Evolutionary conservation across 2,888 invertebrate genomes (phyloP), one percentile per base, ranked within the genome.

Genomic region (Philonicus albiceps): DNA sequence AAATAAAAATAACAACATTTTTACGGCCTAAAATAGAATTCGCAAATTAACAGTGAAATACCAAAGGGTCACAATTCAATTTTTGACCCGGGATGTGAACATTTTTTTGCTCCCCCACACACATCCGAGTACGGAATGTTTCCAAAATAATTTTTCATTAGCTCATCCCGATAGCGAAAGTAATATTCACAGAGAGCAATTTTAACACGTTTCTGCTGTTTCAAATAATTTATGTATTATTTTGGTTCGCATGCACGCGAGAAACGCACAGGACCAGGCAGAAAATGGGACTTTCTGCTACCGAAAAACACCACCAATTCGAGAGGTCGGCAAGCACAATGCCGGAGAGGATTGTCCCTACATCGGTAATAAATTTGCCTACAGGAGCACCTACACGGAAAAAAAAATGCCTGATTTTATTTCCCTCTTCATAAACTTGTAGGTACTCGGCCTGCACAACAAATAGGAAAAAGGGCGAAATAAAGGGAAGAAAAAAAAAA

Each of bases 351-450:
- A 76, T 76, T 76, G 76, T 76, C 40, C 40, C 76, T 19, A 76
- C 76, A 76, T 19, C 8, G 43, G 76, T 76, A 43, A 76, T 76
- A 76, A 76, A 76, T 76, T 76, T 76, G 34, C 76, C 22, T 76
- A 40, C 76, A 22, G 22, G 37, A 37, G 40, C 76, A 76, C 76
- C 34, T 76, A 76, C 76, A 34, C 3, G 34, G 34, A 16, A 74
- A 74, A 74, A 74, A 74, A 74, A 74, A 74, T 34, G 74, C 34
- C 34, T 76, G 22, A 34, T 76, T 76, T 31, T 76, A 76, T 76
- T 76, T 76, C 19, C 76, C 76, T 76, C 22, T 76, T 76, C 76
- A 76, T 76, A 76, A 76, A 76, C 16, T 76, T 76, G 37, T 76
- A 76, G 40, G 37, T 37, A 64, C 27, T 64, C 64, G 64, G 64